Percentiles rank a stretch among this genome's conserved stretches.
Evolutionary conservation across 2,888 invertebrate genomes (phyloP).

Genomic region (Carterocephalus palaemon): DNA sequence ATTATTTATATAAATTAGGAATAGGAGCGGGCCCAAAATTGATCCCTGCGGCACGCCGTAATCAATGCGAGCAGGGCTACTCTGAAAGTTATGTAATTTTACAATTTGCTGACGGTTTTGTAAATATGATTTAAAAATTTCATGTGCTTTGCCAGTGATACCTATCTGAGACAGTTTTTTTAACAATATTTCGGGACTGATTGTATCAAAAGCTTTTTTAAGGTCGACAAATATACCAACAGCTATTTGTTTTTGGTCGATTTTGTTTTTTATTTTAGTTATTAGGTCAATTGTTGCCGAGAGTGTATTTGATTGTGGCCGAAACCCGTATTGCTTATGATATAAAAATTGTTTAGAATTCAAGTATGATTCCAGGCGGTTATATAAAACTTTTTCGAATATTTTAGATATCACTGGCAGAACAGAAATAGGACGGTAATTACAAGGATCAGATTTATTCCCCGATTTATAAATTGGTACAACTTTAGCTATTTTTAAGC

Average conservation of each 20-base stretch:
- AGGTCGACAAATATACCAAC: background rate
- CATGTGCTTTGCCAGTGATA: background rate
- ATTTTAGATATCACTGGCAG: constrained; percentile 5
- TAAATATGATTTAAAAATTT: background rate
- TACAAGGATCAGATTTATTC: constrained; percentile 24
- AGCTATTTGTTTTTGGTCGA: background rate
- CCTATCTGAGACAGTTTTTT: background rate
- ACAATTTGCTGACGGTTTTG: too few species aligned
- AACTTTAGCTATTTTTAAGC: constrained; percentile 28
- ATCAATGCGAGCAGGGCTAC: too few species aligned
- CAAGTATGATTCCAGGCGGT: too few species aligned
- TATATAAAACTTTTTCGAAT: too few species aligned
- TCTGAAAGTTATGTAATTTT: too few species aligned
- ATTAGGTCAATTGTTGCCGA: background rate
- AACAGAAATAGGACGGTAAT: constrained; percentile 29
- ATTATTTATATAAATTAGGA: too few species aligned
- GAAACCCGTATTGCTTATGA: background rate
- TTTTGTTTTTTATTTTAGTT: background rate
- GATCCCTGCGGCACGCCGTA: background rate
- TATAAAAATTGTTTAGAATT: too few species aligned
- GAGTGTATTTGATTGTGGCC: background rate
- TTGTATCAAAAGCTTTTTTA: too few species aligned
- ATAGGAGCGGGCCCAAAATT: background rate
- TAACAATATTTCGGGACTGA: background rate
- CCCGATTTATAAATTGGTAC: constrained; percentile 29